Conservation (phyloP, 2,888 invertebrate species). For the Drosophila yooni region DNA sequence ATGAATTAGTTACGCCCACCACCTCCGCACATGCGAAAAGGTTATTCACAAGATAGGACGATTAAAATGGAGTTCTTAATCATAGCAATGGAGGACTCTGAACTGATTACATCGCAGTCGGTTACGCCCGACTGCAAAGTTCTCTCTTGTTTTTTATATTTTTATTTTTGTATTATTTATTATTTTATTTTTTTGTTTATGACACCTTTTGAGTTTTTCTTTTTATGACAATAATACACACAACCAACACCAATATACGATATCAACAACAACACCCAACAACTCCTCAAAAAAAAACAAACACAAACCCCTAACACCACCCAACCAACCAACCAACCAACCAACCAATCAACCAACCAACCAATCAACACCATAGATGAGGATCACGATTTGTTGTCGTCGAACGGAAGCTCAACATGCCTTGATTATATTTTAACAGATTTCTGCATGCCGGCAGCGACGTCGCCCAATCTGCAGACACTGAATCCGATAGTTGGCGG, state of each 20-base stretch:
- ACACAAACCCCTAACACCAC: background rate
- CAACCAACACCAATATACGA: conserved; percentile 7
- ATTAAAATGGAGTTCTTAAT: no score
- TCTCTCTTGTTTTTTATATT: background rate
- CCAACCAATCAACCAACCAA: conserved; percentile 9
- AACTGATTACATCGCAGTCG: no score
- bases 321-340: conserved; percentile 11
- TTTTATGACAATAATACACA: conserved; percentile 19
- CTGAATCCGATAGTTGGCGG: conserved; percentile 84
- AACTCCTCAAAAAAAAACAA: background rate
- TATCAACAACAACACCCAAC: background rate
- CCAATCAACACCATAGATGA: conserved; percentile 75
- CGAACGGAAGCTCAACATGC: conserved; percentile 88
- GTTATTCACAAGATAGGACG: no score
- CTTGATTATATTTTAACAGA: conserved; percentile 87
- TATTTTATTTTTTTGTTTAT: conserved; percentile 15
- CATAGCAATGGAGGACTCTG: no score
- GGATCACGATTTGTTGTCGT: conserved; percentile 86
- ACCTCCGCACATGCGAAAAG: no score
- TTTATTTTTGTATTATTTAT: conserved; percentile 6
- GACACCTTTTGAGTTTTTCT: conserved; percentile 38
- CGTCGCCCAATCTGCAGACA: conserved; percentile 86
- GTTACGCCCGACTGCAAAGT: background rate
- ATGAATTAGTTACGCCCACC: no score
- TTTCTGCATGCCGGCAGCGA: conserved; percentile 87